Conservation (phyloP, 2,888 invertebrate species). For the Dusona sp. region DNA sequence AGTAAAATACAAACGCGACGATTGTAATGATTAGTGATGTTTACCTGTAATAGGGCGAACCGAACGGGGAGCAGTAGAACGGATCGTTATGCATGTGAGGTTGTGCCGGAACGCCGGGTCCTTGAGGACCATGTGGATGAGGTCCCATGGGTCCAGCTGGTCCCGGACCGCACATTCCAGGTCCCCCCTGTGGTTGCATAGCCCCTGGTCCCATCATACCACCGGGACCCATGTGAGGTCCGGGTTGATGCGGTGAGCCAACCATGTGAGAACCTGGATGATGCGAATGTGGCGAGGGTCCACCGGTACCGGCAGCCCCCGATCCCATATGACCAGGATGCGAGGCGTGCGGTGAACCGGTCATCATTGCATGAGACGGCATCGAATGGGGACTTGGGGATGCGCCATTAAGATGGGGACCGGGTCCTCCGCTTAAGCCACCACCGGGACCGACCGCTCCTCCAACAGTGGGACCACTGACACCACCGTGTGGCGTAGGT, state of each 20-base stretch:
- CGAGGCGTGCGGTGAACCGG: conserved; percentile 81
- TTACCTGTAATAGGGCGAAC: conserved; percentile 87
- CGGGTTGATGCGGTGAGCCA: conserved; percentile 83
- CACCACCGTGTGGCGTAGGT: conserved; percentile 80
- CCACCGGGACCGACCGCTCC: conserved; percentile 69
- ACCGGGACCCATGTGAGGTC: conserved; percentile 82
- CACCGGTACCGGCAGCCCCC: conserved; percentile 73
- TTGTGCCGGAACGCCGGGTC: conserved; percentile 83
- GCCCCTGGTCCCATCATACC: conserved; percentile 78
- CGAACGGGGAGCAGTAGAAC: conserved; percentile 87
- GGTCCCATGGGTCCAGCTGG: conserved; percentile 82
- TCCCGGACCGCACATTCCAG: conserved; percentile 82
- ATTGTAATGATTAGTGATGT: not conserved
- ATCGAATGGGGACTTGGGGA: conserved; percentile 83
- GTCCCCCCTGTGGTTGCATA: conserved; percentile 82
- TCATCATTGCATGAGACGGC: conserved; percentile 83
- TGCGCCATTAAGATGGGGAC: conserved; percentile 82
- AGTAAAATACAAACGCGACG: no score
- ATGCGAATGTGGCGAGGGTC: conserved; percentile 83
- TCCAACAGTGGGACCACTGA: conserved; percentile 57
- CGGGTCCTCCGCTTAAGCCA: conserved; percentile 72
- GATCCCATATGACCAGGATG: conserved; percentile 81
- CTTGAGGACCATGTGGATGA: conserved; percentile 79
- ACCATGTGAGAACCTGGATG: conserved; percentile 83
- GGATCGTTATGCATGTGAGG: conserved; percentile 86